Conservation (phyloP, 1,140 invertebrate genomes). For the Thaumetopoea pityocampa region DNA sequence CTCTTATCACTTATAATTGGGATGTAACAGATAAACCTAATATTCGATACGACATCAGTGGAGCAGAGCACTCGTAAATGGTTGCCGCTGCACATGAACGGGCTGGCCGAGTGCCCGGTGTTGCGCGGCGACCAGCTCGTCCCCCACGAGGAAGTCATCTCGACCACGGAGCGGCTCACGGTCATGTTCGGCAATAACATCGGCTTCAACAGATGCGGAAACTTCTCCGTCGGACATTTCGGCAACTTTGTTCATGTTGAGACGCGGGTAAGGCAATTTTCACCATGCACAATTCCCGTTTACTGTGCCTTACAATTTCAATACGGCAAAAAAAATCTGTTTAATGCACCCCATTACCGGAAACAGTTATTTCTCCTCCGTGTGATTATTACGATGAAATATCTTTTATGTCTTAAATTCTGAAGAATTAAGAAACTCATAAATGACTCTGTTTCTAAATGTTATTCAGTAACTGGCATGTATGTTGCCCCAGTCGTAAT, state of each 20-base stretch:
- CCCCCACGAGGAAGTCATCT: slow-evolving; percentile 85
- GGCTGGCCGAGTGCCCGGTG: slow-evolving; percentile 82
- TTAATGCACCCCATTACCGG: too few relatives aligned
- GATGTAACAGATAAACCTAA: slow-evolving; percentile 61
- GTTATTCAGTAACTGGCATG: too few relatives aligned
- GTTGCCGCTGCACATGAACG: slow-evolving; percentile 83
- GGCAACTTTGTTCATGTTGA: slow-evolving; percentile 50
- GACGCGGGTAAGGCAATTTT: slow-evolving; percentile 41
- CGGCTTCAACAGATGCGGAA: slow-evolving; percentile 74
- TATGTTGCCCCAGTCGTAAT: too few relatives aligned
- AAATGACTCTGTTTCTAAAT: too few relatives aligned
- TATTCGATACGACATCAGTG: slow-evolving; percentile 85
- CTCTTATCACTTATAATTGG: neutral
- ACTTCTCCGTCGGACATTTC: slow-evolving; percentile 48
- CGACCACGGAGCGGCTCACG: slow-evolving; percentile 85
- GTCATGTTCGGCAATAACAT: slow-evolving; percentile 77
- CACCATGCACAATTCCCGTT: too few relatives aligned
- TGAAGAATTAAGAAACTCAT: too few relatives aligned
- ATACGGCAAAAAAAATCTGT: too few relatives aligned
- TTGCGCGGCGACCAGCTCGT: slow-evolving; percentile 77
- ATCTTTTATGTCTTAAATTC: neutral
- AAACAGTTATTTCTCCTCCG: too few relatives aligned
- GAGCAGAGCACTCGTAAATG: slow-evolving; percentile 79
- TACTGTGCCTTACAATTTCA: too few relatives aligned
- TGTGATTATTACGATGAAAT: neutral